These are phyloP conservation scores for Pelodiscus sinensis DNA, from an alignment of 2,113 vertebrate genomes.

Conservation along the genomic window DNA sequence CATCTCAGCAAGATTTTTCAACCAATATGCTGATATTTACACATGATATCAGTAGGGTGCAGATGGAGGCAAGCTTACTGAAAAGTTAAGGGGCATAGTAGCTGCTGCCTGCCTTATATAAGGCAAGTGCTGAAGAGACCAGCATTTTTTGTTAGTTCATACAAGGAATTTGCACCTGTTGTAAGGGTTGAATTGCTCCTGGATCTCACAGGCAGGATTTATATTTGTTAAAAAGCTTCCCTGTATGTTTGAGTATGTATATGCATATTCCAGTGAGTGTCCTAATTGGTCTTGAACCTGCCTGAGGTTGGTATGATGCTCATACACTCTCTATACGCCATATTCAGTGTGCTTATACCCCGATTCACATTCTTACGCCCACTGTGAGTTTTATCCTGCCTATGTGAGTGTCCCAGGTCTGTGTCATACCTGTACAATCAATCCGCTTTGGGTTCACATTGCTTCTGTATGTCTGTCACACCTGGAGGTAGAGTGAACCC, in stretches of 20 bases:
- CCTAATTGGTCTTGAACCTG: background rate
- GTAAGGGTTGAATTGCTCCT: background rate
- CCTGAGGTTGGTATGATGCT: background rate
- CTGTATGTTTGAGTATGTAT: too few relatives aligned
- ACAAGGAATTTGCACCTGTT: background rate
- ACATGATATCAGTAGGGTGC: too few relatives aligned
- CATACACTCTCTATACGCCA: background rate
- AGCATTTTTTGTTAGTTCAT: background rate
- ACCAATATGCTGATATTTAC: background rate
- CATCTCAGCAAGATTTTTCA: background rate
- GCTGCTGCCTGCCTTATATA: too few relatives aligned
- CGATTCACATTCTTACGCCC: background rate
- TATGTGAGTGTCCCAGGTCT: background rate
- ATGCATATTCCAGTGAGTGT: background rate
- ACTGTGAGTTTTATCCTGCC: background rate
- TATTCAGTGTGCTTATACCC: background rate
- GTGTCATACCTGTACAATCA: background rate
- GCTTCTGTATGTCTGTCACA: background rate
- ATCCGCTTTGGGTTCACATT: too few relatives aligned
- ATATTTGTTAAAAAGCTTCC: background rate
- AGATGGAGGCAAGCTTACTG: too few relatives aligned
- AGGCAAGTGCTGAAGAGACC: too few relatives aligned
- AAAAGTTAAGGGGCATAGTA: too few relatives aligned
- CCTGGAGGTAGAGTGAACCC: too few relatives aligned
- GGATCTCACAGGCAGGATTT: background rate